Base-by-base conservation (phyloP, 2,797 vertebrate genomes). In the Phoebastria nigripes region DNA sequence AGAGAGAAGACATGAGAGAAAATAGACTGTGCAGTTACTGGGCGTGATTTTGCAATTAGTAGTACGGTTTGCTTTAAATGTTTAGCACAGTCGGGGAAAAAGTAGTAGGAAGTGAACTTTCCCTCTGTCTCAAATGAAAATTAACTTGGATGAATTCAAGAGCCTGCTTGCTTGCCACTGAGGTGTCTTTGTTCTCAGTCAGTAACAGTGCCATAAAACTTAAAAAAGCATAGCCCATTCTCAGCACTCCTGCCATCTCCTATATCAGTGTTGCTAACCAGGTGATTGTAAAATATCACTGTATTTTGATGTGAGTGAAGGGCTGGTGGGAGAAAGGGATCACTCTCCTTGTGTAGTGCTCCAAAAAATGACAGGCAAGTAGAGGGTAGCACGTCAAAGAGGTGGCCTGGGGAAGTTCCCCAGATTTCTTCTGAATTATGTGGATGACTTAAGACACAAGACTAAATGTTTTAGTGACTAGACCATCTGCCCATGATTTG, bases 31-130 rank as follows among this genome's bases (percentile, higher is more conserved):
- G 46, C 35, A 61, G 52, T 86, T 88, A 62, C 33, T 56, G 56
- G 55, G 42, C 33, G 16, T 62, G 79, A 67, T 84, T 84, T 87
- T 95, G 46, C 24, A 61, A 17, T 56, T 65, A 51, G 41, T 80
- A 83, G 37, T 91, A 31, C 25, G 13, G n/a, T 87, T 82, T 47
- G 25, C 51, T 96, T 92, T 93, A 76, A 72, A 44, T 73, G 49
- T 90, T 84, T 31, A 55, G 49, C 22, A 19, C 2, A 6, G 42
- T 89, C 54, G 41, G 66, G 66, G 42, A 58, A 78, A 58, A 66
- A 88, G 35, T 81, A 95, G 35, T 82, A 91, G 82, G 56, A 93
- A 89, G 33, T 80, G 65, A 94, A 37, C 74, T 89, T 93, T 86
- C 35, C 8, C 6, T 77, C 55, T 51, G 35, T 90, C 72, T 93